phyloP scores from a whole-genome alignment of 2,113 vertebrate genomes.

The Ploceus nigricollis region DNA sequence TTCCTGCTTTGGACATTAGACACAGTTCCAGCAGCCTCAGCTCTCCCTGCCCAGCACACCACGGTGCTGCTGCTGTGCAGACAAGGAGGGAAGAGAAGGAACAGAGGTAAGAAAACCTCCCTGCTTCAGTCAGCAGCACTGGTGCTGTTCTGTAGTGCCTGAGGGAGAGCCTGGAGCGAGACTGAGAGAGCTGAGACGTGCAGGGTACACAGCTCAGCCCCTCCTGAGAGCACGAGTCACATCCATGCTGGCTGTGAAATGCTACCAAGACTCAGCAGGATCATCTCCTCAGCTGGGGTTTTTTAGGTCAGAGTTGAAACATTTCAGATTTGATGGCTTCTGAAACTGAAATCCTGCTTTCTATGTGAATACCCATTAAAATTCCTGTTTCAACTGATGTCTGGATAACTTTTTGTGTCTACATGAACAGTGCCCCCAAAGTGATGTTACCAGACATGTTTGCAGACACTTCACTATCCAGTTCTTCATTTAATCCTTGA shows the following conservation, averaged over 20 bases:
- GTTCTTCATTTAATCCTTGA: neutral
- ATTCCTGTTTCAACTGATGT: neutral
- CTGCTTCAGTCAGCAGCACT: neutral
- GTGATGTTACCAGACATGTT: neutral
- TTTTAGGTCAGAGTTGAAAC: neutral
- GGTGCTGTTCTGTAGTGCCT: neutral
- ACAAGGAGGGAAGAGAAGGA: neutral
- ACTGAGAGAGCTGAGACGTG: neutral
- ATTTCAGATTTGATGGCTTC: neutral
- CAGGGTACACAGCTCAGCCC: neutral
- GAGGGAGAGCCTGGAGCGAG: neutral
- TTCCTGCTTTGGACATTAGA: neutral
- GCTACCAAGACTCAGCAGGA: neutral
- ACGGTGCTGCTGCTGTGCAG: neutral
- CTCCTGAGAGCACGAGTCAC: neutral
- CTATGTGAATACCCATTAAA: neutral
- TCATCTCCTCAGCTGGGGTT: neutral
- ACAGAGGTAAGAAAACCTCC: neutral
- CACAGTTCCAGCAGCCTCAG: rapidly evolving
- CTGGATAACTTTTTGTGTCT: neutral
- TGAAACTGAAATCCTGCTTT: neutral
- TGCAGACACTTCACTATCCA: neutral
- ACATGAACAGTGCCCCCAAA: rapidly evolving
- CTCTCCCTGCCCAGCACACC: neutral
- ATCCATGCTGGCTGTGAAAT: rapidly evolving